Conservation (phyloP, 1,140 invertebrate species). For the Anastrepha obliqua region DNA sequence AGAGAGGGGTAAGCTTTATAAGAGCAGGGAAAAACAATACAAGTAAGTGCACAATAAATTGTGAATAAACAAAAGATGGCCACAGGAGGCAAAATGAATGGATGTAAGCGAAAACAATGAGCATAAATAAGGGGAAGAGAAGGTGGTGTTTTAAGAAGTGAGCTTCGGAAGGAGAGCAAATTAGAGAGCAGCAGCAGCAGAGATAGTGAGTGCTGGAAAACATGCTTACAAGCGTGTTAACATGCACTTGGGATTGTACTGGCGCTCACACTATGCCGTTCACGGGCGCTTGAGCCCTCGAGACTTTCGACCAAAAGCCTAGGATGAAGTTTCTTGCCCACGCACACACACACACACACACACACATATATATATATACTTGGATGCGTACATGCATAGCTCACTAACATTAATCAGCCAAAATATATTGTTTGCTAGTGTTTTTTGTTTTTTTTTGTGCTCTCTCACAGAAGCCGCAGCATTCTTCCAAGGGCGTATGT, state of each 20-base stretch:
- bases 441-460: background rate
- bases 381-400: background rate
- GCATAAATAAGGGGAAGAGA: background rate
- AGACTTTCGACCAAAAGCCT: background rate
- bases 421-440: background rate
- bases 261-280: background rate
- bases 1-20: background rate
- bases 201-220: background rate
- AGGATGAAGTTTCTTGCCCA: background rate
- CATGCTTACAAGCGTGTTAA: conserved; percentile 73
- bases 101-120: conserved; percentile 55
- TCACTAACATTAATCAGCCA: background rate
- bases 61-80: conserved; percentile 23
- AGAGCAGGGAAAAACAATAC: conserved; percentile 28
- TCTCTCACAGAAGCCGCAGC: too few relatives aligned
- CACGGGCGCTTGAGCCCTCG: background rate
- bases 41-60: background rate
- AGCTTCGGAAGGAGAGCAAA: background rate
- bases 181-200: background rate
- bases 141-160: background rate
- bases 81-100: conserved; percentile 65
- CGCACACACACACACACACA: background rate
- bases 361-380: too few relatives aligned
- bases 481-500: too few relatives aligned
- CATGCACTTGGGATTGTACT: conserved; percentile 61